A percentile compares a stretch with the other conserved stretches of the same genome.
Evolutionary conservation across 2,888 invertebrate genomes (phyloP).

Genomic region (Panzeria rudis): DNA sequence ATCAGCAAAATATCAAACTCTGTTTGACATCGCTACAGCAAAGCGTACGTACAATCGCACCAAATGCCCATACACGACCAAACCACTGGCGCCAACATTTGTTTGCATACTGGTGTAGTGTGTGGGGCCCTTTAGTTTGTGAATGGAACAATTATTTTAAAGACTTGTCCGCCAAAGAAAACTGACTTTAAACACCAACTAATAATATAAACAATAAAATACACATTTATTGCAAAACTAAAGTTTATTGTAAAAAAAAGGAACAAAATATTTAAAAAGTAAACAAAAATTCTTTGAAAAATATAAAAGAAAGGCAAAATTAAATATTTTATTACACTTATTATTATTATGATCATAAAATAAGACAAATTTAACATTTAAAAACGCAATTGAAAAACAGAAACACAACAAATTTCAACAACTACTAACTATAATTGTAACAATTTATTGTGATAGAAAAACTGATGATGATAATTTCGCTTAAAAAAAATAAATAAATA

Average conservation of each 20-base stretch:
- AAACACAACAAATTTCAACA: conserved; percentile 70
- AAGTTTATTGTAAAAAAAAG: conserved; percentile 47
- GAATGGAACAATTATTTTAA: too few relatives aligned
- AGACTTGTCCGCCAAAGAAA: not conserved
- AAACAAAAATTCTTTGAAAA: conserved; percentile 18
- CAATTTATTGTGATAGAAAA: conserved; percentile 83
- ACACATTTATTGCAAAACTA: conserved; percentile 32
- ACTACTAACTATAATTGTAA: conserved; percentile 82
- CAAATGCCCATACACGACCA: too few relatives aligned
- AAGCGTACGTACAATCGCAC: too few relatives aligned
- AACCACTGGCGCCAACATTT: too few relatives aligned
- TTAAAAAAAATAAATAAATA: conserved; percentile 66
- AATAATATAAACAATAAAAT: not conserved
- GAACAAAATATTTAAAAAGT: conserved; percentile 66
- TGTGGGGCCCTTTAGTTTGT: too few relatives aligned
- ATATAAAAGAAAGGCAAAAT: conserved; percentile 23
- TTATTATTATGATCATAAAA: conserved; percentile 54
- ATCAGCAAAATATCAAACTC: too few relatives aligned
- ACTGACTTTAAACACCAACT: not conserved
- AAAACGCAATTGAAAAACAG: conserved; percentile 61
- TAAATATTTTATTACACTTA: conserved; percentile 65
- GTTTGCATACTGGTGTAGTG: too few relatives aligned
- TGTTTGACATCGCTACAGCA: too few relatives aligned
- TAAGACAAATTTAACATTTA: conserved; percentile 62
- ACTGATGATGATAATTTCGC: conserved; percentile 75